phyloP scores from a whole-genome alignment of 2,888 invertebrate genomes.

The Chalcosyrphus nemorum region DNA sequence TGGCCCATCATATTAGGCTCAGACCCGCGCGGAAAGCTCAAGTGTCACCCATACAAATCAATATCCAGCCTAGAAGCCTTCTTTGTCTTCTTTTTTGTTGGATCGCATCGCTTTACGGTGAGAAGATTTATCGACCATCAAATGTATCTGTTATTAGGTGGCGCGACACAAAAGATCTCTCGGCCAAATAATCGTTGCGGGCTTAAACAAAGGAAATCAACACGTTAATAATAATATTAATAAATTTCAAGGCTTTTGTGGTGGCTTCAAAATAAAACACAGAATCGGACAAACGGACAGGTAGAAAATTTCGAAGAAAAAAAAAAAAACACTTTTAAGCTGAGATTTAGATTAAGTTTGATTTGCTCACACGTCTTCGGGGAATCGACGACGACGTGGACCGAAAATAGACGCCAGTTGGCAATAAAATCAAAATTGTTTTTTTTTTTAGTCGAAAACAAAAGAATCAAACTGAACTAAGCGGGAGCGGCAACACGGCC shows the following conservation, averaged over 20 bases:
- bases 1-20: slow-evolving; percentile 52
- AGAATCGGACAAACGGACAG: slow-evolving; percentile 55
- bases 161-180: slow-evolving; percentile 68
- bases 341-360: slow-evolving; percentile 62
- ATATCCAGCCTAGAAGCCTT: slow-evolving; percentile 33
- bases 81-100: slow-evolving; percentile 2
- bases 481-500: slow-evolving; percentile 1
- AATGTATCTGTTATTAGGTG: slow-evolving; percentile 73
- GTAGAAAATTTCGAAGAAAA: slow-evolving; percentile 47
- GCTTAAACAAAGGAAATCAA: slow-evolving; percentile 66
- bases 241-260: slow-evolving; percentile 72
- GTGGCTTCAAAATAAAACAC: slow-evolving; percentile 18
- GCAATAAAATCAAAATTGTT: slow-evolving; percentile 33
- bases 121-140: slow-evolving; percentile 68
- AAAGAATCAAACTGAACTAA: slow-evolving; percentile 3
- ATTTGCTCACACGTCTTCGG: slow-evolving; percentile 72
- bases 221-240: slow-evolving; percentile 62
- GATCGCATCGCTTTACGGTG: slow-evolving; percentile 9
- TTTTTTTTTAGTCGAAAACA: too few relatives aligned
- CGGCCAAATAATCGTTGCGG: slow-evolving; percentile 44
- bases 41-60: slow-evolving; percentile 66
- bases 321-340: slow-evolving; percentile 15
- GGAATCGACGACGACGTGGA: too few relatives aligned
- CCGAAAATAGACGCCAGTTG: slow-evolving; percentile 63
- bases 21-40: slow-evolving; percentile 40